Conservation (phyloP, 2,888 invertebrate genomes). For the Parnassius glacialis region DNA sequence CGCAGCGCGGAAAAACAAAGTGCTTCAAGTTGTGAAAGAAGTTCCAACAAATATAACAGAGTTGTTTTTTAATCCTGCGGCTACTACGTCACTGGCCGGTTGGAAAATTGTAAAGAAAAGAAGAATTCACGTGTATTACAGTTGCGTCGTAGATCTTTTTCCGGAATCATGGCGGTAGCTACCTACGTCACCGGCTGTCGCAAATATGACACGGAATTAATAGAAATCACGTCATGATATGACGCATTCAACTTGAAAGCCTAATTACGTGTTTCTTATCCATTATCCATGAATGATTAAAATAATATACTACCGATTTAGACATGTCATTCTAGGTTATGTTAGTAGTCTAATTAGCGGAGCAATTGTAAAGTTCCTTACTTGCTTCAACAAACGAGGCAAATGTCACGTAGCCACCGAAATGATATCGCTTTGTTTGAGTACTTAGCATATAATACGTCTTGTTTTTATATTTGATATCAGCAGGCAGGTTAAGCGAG, state of each 20-base stretch:
- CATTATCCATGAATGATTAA: constrained; percentile 3
- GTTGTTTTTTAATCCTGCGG: background rate
- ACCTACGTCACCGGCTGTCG: constrained; percentile 14
- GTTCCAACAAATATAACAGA: background rate
- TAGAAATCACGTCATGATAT: constrained; percentile 3
- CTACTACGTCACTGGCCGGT: constrained; percentile 7
- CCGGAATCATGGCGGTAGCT: background rate
- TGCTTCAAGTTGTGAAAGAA: constrained; percentile 4
- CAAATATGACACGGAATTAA: constrained; percentile 6
- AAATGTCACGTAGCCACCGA: constrained; percentile 4
- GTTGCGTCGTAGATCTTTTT: background rate
- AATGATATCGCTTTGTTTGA: background rate
- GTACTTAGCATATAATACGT: background rate
- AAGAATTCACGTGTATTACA: background rate
- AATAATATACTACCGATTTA: background rate
- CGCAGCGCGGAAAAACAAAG: background rate
- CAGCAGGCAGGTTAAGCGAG: too few relatives aligned
- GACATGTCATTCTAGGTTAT: background rate
- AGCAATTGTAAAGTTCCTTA: background rate
- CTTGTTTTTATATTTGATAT: background rate
- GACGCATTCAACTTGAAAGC: constrained; percentile 13
- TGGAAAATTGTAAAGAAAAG: background rate
- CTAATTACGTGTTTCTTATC: constrained; percentile 5
- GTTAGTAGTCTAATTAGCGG: background rate
- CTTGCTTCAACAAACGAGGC: background rate